Conservation (phyloP, 2,113 vertebrate species). For the Sinocyclocheilus anshuiensis region DNA sequence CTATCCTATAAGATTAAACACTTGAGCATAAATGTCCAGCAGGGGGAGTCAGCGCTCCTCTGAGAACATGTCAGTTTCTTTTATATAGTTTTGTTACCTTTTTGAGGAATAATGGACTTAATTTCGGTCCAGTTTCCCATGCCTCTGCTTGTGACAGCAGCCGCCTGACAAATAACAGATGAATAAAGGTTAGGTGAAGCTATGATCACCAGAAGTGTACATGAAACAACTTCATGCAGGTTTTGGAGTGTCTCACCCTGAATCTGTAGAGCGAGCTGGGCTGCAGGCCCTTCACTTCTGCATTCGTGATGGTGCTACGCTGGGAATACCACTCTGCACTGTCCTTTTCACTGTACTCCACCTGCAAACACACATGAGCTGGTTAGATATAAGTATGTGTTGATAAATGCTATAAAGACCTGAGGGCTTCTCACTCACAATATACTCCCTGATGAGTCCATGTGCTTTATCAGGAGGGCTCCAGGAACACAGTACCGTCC, state of each 20-base stretch:
- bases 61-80: background rate
- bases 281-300: constrained; percentile 79
- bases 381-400: background rate
- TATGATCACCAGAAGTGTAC: background rate
- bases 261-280: constrained; percentile 80
- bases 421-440: constrained; percentile 78
- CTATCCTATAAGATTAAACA: background rate
- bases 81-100: constrained; percentile 74
- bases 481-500: constrained; percentile 83
- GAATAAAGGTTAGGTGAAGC: background rate
- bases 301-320: constrained; percentile 70
- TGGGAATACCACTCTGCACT: constrained; percentile 86
- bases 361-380: constrained; percentile 69
- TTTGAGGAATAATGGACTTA: constrained; percentile 87
- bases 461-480: constrained; percentile 80
- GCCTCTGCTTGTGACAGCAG: constrained; percentile 91
- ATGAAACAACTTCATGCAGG: background rate
- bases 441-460: constrained; percentile 90
- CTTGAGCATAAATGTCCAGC: constrained; percentile 23
- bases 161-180: constrained; percentile 78
- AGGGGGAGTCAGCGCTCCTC: constrained; percentile 45
- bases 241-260: constrained; percentile 76
- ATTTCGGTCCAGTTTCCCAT: constrained; percentile 91
- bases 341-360: constrained; percentile 83
- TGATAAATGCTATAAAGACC: constrained; percentile 1